Percentiles rank a stretch among this genome's conserved stretches.
phyloP scores from a whole-genome alignment of 2,113 vertebrate species.

The Lutjanus erythropterus region DNA sequence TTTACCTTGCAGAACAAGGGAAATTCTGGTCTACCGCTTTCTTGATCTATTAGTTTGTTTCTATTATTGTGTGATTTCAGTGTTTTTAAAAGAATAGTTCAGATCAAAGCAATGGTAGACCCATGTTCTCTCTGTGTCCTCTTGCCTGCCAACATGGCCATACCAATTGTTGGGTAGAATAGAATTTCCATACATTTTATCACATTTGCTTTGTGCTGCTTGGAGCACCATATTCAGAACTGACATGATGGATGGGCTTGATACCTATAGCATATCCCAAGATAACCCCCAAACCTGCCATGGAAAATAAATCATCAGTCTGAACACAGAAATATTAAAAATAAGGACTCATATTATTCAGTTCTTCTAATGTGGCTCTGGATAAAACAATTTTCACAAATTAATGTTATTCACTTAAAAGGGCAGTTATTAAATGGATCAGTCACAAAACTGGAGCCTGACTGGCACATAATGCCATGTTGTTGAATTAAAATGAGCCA shows the following conservation, averaged over 20 bases:
- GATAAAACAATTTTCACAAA: conserved; percentile 7
- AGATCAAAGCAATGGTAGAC: too few relatives aligned
- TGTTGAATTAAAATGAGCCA: conserved; percentile 16
- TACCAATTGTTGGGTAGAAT: background rate
- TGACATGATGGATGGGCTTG: conserved; percentile 7
- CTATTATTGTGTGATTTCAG: too few relatives aligned
- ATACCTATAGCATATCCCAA: background rate
- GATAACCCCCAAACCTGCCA: background rate
- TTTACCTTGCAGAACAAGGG: too few relatives aligned
- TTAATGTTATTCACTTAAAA: conserved; percentile 12
- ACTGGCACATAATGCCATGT: background rate
- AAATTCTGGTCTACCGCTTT: too few relatives aligned
- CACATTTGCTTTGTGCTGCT: background rate
- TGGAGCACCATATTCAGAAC: background rate
- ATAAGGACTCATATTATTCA: background rate
- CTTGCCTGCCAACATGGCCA: background rate
- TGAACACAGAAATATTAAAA: background rate
- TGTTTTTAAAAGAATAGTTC: too few relatives aligned
- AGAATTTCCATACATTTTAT: background rate
- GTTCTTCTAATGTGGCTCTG: background rate
- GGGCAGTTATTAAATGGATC: background rate
- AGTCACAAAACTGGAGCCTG: background rate
- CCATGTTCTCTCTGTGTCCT: too few relatives aligned
- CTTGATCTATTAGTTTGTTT: too few relatives aligned
- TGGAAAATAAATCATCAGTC: background rate